Conservation (phyloP, 2,797 vertebrate species). For the Sebastes goodei region DNA sequence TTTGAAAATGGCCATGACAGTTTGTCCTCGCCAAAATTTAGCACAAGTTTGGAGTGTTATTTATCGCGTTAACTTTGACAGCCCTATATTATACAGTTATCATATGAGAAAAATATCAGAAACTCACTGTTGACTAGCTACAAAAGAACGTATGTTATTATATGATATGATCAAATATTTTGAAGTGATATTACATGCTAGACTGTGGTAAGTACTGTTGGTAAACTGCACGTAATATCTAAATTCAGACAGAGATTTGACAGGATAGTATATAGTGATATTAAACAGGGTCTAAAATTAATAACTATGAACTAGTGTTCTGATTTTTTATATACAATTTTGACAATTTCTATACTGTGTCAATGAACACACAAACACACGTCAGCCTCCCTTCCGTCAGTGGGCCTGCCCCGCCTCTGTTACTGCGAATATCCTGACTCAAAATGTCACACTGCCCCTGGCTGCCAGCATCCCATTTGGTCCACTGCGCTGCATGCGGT, state of each 20-base stretch:
- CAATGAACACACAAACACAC: neutral
- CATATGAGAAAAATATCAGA: neutral
- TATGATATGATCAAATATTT: neutral
- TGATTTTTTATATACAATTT: neutral
- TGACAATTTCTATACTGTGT: neutral
- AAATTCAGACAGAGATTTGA: neutral
- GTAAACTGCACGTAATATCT: neutral
- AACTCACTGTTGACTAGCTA: neutral
- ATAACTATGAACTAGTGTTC: neutral
- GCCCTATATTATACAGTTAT: neutral
- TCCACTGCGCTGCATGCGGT: constrained; percentile 28
- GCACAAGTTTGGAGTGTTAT: no score
- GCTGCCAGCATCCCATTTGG: constrained; percentile 43
- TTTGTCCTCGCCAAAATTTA: no score
- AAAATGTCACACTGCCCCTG: constrained; percentile 50
- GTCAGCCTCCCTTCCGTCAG: neutral
- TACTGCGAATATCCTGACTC: constrained; percentile 26
- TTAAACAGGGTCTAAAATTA: neutral
- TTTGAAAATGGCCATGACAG: no score
- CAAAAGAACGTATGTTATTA: neutral
- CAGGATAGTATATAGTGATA: neutral
- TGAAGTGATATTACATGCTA: neutral
- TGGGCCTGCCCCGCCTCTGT: neutral
- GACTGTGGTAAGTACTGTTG: neutral
- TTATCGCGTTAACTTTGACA: no score